Conservation (phyloP, 2,113 vertebrate species). For the Sterrhoptilus dennistouni region DNA sequence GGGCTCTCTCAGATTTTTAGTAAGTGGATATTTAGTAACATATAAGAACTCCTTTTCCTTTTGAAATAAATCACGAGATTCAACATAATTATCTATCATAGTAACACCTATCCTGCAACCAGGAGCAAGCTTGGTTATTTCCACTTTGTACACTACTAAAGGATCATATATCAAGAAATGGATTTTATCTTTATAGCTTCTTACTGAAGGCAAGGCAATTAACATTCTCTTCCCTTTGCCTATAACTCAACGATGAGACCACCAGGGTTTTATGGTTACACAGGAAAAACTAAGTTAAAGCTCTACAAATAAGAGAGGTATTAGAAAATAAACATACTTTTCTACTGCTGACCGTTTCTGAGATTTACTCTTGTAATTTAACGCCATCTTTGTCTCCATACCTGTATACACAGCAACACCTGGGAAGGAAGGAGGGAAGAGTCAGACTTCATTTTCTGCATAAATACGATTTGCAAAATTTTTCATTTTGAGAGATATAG, state of each 20-base stretch:
- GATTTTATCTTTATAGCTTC: background rate
- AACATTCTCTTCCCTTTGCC: background rate
- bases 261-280: background rate
- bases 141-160: background rate
- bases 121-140: background rate
- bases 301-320: background rate
- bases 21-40: background rate
- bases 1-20: background rate
- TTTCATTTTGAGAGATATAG: background rate
- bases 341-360: constrained; percentile 98
- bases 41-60: background rate
- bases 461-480: background rate
- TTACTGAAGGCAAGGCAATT: background rate
- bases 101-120: background rate
- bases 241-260: background rate
- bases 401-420: constrained; percentile 97
- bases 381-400: constrained; percentile 99
- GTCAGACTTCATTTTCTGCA: background rate
- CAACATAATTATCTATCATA: background rate
- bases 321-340: constrained; percentile 82
- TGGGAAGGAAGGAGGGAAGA: constrained; percentile 67
- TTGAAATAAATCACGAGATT: background rate
- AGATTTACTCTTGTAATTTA: constrained; percentile 99
- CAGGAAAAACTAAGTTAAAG: background rate
- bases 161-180: background rate